phyloP scores from a whole-genome alignment of 2,797 vertebrate species.

The Lindbergichthys nudifrons region DNA sequence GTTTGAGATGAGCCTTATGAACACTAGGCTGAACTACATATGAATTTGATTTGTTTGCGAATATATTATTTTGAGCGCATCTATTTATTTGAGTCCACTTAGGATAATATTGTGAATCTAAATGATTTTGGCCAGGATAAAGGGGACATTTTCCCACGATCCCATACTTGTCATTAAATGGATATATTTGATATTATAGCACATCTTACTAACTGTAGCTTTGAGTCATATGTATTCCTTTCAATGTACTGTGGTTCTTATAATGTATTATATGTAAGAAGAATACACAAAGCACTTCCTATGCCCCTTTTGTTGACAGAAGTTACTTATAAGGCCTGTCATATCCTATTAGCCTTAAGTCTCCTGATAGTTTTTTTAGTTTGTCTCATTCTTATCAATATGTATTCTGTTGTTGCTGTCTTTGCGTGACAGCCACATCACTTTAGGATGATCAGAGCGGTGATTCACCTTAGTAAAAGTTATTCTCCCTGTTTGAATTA shows the following conservation, averaged over 20 bases:
- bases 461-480: constrained; percentile 25
- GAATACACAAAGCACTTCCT: constrained; percentile 17
- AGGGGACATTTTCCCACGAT: background rate
- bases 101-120: background rate
- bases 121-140: background rate
- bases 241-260: background rate
- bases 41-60: background rate
- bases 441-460: constrained; percentile 46
- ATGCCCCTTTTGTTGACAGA: constrained; percentile 54
- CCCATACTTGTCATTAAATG: background rate
- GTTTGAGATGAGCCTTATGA: background rate
- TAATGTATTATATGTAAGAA: constrained; percentile 27
- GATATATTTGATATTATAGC: background rate
- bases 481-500: constrained; percentile 11
- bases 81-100: background rate
- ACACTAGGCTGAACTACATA: background rate
- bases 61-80: background rate
- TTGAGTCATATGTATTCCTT: constrained; percentile 8
- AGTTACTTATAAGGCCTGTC: constrained; percentile 55
- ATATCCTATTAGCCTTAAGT: constrained; percentile 53
- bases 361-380: constrained; percentile 43
- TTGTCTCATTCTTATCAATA: constrained; percentile 16
- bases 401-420: constrained; percentile 40
- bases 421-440: constrained; percentile 60
- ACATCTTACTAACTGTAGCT: background rate